Evolutionary conservation across 2,113 vertebrate species (phyloP), one percentile per base, ranked within the genome.

Genomic region (Anarrhichthys ocellatus): DNA sequence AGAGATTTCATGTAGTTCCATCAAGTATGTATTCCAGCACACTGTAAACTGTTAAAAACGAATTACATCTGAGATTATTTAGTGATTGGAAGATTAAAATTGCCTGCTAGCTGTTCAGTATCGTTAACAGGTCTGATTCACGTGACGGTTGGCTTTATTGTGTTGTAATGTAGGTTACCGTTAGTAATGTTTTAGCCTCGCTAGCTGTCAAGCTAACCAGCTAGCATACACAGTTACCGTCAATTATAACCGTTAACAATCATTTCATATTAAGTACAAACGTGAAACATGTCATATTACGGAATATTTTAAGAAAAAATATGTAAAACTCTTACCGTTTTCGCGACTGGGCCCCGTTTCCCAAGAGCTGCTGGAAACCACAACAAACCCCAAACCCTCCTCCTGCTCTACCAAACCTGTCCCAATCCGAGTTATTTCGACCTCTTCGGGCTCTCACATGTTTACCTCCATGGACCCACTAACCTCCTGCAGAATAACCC

Each of bases 371-470:
- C 59, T 70, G 87, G 58, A 74, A 89, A 90, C 84, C 84, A 93
- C 92, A 89, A 92, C 94, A 92, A 90, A 91, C 91, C 87, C 64
- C 24, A 3, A 15, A 1, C 14, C 54, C n/a, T 14, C 78, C 83
- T 87, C 79, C 87, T 81, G 69, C 87, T 88, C 85, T 81, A 84
- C 54, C 91, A 70, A 93, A 78, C 89, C 87, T 87, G 85, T 88
- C 91, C 90, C 88, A 36, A 81, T 66, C 77, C 59, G 54, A 87
- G 65, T 78, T 77, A 71, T 86, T 89, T 82, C 40, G 36, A 78
- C 78, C 56, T 62, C 80, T 76, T 78, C 61, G 22, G 4, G 67
- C 82, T 67, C 58, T 94, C 89, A 92, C 93, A 95, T 94, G 76
- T 91, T 94, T 92, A 85, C 88, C 89, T 72, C 59, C 32, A 0